phyloP scores from a whole-genome alignment of 2,888 invertebrate species.

The Campopleginae sp. region DNA sequence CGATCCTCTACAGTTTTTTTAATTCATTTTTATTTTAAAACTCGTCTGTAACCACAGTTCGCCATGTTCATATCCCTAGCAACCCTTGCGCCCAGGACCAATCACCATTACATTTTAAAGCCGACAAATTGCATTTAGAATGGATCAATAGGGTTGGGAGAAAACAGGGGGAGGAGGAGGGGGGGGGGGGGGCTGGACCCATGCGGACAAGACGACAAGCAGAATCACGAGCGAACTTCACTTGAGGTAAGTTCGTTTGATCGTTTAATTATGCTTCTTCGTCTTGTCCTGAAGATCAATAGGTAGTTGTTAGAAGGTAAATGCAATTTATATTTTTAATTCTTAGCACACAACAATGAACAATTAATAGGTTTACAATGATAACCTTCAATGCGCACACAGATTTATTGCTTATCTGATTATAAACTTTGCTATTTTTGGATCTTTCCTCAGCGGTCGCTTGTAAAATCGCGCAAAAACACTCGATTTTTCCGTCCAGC shows the following conservation, averaged over 20 bases:
- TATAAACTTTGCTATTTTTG: slow-evolving; percentile 31
- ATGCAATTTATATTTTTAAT: slow-evolving; percentile 52
- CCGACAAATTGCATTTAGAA: slow-evolving; percentile 33
- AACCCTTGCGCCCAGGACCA: slow-evolving; percentile 8
- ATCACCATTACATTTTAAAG: slow-evolving; percentile 56
- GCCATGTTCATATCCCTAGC: slow-evolving; percentile 17
- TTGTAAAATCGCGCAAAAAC: slow-evolving; percentile 52
- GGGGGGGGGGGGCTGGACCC: slow-evolving; percentile 28
- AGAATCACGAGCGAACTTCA: slow-evolving; percentile 45
- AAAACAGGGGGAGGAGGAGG: not conserved
- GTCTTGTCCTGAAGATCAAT: slow-evolving; percentile 57
- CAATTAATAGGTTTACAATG: no score
- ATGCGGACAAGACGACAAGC: slow-evolving; percentile 56
- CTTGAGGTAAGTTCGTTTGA: slow-evolving; percentile 46
- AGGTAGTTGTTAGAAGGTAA: slow-evolving; percentile 57
- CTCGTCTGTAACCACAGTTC: slow-evolving; percentile 7
- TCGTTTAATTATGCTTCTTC: slow-evolving; percentile 8
- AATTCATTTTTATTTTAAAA: slow-evolving; percentile 36
- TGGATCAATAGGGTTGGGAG: slow-evolving; percentile 38
- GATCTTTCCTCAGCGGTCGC: slow-evolving; percentile 34
- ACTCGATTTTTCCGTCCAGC: not conserved
- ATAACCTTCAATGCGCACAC: no score
- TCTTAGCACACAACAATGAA: slow-evolving; percentile 2
- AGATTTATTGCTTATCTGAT: no score
- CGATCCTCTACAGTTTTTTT: slow-evolving; percentile 55